Percentiles rank a stretch among this genome's conserved stretches.
Conservation (phyloP, 2,888 invertebrate genomes). For the Drosophila bunnanda region DNA sequence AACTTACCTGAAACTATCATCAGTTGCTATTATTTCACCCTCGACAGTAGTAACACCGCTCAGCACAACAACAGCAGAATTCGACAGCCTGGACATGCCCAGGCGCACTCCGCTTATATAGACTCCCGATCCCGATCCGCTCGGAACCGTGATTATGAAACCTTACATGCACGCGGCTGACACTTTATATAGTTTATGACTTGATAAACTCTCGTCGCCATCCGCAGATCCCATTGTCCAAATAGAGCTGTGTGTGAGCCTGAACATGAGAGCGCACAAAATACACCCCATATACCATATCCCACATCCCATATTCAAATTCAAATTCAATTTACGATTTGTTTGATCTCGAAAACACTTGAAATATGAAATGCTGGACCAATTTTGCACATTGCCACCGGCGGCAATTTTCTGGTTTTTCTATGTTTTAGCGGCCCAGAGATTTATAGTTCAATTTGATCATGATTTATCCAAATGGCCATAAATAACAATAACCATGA, state of each 20-base stretch:
- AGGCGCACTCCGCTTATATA: constrained; percentile 29
- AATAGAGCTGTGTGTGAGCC: constrained; percentile 58
- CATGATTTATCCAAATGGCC: constrained; percentile 71
- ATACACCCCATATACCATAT: background rate
- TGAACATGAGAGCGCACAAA: constrained; percentile 45
- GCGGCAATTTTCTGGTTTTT: constrained; percentile 53
- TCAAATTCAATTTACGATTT: constrained; percentile 68
- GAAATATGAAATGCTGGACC: constrained; percentile 64
- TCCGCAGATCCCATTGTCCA: constrained; percentile 39
- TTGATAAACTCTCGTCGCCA: constrained; percentile 56
- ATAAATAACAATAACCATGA: constrained; percentile 64
- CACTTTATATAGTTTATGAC: constrained; percentile 67
- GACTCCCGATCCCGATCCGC: constrained; percentile 19
- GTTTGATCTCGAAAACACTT: constrained; percentile 39
- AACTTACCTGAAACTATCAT: background rate
- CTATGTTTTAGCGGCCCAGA: constrained; percentile 22
- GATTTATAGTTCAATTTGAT: constrained; percentile 75
- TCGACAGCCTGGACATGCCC: constrained; percentile 56
- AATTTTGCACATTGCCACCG: constrained; percentile 62
- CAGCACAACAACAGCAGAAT: constrained; percentile 24
- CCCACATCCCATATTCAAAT: constrained; percentile 1
- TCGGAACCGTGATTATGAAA: constrained; percentile 67
- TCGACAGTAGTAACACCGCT: background rate
- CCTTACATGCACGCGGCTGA: constrained; percentile 66
- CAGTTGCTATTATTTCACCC: background rate